A percentile compares a stretch with the other conserved stretches of the same genome.
phyloP scores from a whole-genome alignment of 2,797 vertebrate genomes.

The Oophaga sylvatica region DNA sequence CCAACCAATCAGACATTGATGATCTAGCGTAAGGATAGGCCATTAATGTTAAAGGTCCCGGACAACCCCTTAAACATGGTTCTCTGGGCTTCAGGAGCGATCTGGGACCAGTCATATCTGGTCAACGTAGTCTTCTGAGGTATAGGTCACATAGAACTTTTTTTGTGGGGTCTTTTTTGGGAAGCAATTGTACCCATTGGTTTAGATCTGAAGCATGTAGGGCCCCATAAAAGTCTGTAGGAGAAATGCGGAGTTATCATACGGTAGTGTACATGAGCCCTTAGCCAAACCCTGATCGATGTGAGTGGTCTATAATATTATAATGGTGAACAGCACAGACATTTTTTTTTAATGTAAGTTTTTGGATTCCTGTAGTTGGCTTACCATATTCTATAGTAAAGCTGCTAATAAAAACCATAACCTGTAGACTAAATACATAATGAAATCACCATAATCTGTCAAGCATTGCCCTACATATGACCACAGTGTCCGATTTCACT shows the following conservation, averaged over 20 bases:
- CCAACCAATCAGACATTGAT: too few relatives aligned
- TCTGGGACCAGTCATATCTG: too few relatives aligned
- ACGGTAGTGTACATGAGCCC: not conserved
- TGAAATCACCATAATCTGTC: slow-evolving; percentile 20
- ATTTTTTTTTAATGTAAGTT: not conserved
- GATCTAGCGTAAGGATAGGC: too few relatives aligned
- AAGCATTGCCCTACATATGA: slow-evolving; percentile 1
- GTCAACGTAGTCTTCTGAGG: too few relatives aligned
- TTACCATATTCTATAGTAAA: slow-evolving; percentile 58
- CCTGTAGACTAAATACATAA: slow-evolving; percentile 51
- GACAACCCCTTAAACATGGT: too few relatives aligned
- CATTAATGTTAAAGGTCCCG: too few relatives aligned
- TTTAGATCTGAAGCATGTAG: not conserved
- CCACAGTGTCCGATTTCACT: slow-evolving; percentile 36
- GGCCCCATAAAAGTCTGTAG: not conserved
- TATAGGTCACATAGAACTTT: too few relatives aligned
- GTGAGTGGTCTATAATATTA: not conserved
- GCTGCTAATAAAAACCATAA: slow-evolving; percentile 51
- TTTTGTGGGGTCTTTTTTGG: too few relatives aligned
- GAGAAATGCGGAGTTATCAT: not conserved
- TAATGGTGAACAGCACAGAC: slow-evolving; percentile 16
- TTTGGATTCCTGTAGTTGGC: slow-evolving; percentile 58
- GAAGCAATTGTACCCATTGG: too few relatives aligned
- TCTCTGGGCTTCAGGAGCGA: too few relatives aligned
- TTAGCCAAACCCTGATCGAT: not conserved